Evolutionary conservation across 2,113 vertebrate species (phyloP).

Genomic region (Sinocyclocheilus maitianheensis): DNA sequence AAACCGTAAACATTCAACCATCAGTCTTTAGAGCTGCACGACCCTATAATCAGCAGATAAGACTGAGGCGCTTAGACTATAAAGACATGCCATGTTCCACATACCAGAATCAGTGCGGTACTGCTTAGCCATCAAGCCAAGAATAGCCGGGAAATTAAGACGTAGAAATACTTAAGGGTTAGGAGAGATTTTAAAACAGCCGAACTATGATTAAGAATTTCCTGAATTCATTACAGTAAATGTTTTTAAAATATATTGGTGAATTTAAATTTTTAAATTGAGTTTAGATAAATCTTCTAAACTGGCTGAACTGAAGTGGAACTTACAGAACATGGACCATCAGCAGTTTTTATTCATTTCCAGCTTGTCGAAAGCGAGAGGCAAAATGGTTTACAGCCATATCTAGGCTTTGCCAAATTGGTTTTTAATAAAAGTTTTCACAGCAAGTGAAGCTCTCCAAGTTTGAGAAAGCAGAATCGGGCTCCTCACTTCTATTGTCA

Average conservation of each 20-base stretch:
- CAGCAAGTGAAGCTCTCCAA: background rate
- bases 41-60: conserved; percentile 30
- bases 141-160: background rate
- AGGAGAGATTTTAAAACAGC: background rate
- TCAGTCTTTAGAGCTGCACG: background rate
- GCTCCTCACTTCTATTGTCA: background rate
- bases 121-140: background rate
- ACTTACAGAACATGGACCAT: conserved; percentile 6
- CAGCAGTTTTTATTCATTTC: conserved; percentile 40
- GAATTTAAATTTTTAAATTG: background rate
- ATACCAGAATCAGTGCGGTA: background rate
- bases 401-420: conserved; percentile 36
- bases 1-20: conserved; percentile 37
- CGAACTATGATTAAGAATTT: background rate
- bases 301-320: conserved; percentile 35
- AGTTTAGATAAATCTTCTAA: conserved; percentile 26
- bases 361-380: background rate
- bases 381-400: conserved; percentile 25
- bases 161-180: background rate
- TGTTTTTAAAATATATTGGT: background rate
- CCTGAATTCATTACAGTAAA: conserved; percentile 13
- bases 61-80: background rate
- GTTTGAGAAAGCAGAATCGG: background rate
- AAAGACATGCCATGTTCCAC: background rate
- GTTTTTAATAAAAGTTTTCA: conserved; percentile 34